A percentile compares a stretch with the other conserved stretches of the same genome.
Conservation (phyloP, 2,888 invertebrate genomes). For the Macrophya alboannulata region DNA sequence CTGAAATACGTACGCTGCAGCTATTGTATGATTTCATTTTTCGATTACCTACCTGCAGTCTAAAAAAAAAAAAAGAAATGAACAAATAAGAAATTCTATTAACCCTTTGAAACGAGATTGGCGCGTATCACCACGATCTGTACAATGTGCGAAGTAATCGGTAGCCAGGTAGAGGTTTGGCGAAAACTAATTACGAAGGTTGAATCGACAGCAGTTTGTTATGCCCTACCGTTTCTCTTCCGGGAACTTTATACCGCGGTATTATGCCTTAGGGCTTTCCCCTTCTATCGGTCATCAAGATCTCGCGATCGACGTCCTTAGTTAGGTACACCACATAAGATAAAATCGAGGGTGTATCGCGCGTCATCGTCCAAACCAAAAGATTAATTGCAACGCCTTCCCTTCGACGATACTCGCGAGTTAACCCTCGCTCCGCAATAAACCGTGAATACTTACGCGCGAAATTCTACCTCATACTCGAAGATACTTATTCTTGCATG, state of each 20-base stretch:
- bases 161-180: conserved; percentile 41
- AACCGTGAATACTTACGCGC: not conserved
- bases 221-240: conserved; percentile 25
- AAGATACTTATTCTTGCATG: too few species aligned
- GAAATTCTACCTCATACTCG: not conserved
- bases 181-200: conserved; percentile 53
- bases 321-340: conserved; percentile 36
- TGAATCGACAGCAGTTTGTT: conserved; percentile 40
- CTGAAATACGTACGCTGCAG: not conserved
- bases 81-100: conserved; percentile 4
- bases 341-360: conserved; percentile 47
- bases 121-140: conserved; percentile 28
- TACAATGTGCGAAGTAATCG: conserved; percentile 51
- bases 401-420: not conserved
- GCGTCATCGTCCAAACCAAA: conserved; percentile 41
- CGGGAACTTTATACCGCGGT: conserved; percentile 40
- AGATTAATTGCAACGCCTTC: conserved; percentile 36
- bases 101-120: conserved; percentile 42
- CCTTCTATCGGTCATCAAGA: not conserved
- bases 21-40: conserved; percentile 1
- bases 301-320: conserved; percentile 38
- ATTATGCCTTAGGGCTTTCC: conserved; percentile 15
- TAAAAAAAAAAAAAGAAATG: not conserved
- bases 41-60: not conserved
- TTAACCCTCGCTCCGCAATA: not conserved